Evolutionary conservation across 2,888 invertebrate species (phyloP).

Genomic region (Holacanthella duospinosa): DNA sequence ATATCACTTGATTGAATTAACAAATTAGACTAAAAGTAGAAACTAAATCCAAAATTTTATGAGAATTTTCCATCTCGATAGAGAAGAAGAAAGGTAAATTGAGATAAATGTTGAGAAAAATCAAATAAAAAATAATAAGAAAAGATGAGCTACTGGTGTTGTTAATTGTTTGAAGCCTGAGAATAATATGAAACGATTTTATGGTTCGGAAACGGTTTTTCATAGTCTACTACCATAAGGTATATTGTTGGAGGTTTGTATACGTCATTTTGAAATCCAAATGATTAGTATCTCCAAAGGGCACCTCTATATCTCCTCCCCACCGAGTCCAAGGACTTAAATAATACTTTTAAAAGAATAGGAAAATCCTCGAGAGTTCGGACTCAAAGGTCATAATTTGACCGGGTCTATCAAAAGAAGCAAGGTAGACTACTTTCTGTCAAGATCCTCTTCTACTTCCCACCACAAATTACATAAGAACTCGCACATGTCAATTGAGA

Average conservation of each 20-base stretch:
- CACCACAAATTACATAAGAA: too few species aligned
- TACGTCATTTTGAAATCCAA: constrained; percentile 9
- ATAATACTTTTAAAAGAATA: constrained; percentile 4
- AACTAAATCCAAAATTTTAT: too few species aligned
- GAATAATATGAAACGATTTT: constrained; percentile 19
- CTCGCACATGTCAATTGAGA: too few species aligned
- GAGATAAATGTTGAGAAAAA: background rate
- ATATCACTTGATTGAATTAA: too few species aligned
- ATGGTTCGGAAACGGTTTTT: constrained; percentile 33
- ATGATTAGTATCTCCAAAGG: background rate
- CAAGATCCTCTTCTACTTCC: constrained; percentile 7
- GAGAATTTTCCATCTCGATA: background rate
- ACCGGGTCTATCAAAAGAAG: constrained; percentile 18
- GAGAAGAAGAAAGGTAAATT: background rate
- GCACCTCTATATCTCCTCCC: background rate
- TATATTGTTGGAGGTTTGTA: background rate
- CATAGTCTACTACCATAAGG: constrained; percentile 17
- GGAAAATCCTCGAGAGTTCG: constrained; percentile 29
- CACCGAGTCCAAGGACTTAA: constrained; percentile 1
- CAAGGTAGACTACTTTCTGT: constrained; percentile 34
- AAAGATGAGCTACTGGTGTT: background rate
- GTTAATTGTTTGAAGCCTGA: constrained; percentile 16
- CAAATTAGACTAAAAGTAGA: too few species aligned
- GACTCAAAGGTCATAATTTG: constrained; percentile 28
- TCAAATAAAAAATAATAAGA: too few species aligned